These are phyloP conservation scores for Platanista minor DNA, from an alignment of 2,113 vertebrate species.

Conservation along the genomic window DNA sequence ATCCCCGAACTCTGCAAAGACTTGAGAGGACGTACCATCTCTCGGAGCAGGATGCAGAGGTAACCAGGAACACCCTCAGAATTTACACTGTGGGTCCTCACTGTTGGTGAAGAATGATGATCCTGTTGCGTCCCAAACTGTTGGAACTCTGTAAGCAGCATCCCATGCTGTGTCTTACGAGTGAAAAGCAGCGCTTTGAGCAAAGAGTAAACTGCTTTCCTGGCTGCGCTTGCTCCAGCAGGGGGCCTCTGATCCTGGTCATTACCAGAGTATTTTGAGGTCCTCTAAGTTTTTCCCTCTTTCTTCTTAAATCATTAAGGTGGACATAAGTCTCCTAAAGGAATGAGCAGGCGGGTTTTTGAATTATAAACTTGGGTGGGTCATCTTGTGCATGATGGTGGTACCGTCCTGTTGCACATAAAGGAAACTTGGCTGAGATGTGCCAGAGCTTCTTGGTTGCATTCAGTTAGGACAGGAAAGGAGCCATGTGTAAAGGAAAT, in stretches of 20 bases:
- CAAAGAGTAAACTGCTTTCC: neutral
- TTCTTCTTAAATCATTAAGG: neutral
- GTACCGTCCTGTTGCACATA: neutral
- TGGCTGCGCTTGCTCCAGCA: neutral
- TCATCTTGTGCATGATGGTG: neutral
- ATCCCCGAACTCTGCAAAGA: constrained; percentile 75
- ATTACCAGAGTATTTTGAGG: neutral
- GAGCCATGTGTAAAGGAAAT: constrained; percentile 56
- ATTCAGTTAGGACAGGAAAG: constrained; percentile 10
- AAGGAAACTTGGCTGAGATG: neutral
- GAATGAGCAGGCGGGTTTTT: neutral
- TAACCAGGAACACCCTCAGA: constrained; percentile 67
- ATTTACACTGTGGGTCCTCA: fast-evolving
- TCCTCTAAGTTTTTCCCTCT: neutral
- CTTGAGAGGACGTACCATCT: constrained; percentile 87
- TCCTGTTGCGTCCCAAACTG: neutral
- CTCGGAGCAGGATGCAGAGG: constrained; percentile 91
- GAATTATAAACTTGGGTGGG: neutral
- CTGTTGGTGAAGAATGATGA: neutral
- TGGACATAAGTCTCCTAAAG: neutral
- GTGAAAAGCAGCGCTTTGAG: neutral
- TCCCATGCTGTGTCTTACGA: neutral
- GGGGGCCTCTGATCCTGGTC: neutral
- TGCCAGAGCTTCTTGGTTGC: neutral
- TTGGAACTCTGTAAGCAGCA: fast-evolving